These are phyloP conservation scores for Halictus ligatus DNA, from an alignment of 2,888 invertebrate genomes.

Conservation along the genomic window DNA sequence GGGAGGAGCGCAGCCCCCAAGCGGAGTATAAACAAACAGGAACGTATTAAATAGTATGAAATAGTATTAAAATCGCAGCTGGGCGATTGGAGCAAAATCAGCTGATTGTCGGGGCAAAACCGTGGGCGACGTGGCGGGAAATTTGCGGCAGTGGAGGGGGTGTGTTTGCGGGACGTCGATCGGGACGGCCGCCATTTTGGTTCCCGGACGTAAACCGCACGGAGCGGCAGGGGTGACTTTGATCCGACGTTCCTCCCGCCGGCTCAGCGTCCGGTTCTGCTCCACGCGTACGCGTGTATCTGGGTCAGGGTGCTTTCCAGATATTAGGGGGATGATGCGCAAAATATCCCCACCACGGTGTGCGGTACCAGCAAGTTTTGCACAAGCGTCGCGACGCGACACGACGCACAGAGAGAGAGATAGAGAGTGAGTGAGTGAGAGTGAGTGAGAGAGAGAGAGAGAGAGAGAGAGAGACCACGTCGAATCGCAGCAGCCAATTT, in stretches of 20 bases:
- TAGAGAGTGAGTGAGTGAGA: neutral
- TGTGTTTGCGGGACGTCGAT: neutral
- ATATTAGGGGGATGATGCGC: constrained; percentile 83
- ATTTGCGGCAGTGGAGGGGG: neutral
- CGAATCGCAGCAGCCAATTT: constrained; percentile 45
- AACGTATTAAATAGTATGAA: no score
- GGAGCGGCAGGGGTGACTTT: constrained; percentile 30
- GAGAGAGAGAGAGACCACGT: constrained; percentile 8
- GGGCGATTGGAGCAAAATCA: neutral
- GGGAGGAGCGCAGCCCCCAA: no score
- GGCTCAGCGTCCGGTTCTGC: constrained; percentile 48
- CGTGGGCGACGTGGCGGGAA: neutral
- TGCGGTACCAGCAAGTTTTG: constrained; percentile 60
- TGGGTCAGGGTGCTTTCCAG: constrained; percentile 81
- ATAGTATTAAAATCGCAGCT: neutral
- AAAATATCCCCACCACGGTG: constrained; percentile 81
- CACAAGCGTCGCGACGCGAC: constrained; percentile 44
- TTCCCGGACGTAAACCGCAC: neutral
- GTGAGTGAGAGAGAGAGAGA: neutral
- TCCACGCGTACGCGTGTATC: constrained; percentile 66
- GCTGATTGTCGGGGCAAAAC: neutral
- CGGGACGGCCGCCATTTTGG: neutral
- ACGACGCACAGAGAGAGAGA: neutral
- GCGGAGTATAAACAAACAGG: no score
- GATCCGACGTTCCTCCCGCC: constrained; percentile 45